Base-by-base conservation (phyloP, 2,797 vertebrate genomes). In the Ctenochaetus hawaiiensis region DNA sequence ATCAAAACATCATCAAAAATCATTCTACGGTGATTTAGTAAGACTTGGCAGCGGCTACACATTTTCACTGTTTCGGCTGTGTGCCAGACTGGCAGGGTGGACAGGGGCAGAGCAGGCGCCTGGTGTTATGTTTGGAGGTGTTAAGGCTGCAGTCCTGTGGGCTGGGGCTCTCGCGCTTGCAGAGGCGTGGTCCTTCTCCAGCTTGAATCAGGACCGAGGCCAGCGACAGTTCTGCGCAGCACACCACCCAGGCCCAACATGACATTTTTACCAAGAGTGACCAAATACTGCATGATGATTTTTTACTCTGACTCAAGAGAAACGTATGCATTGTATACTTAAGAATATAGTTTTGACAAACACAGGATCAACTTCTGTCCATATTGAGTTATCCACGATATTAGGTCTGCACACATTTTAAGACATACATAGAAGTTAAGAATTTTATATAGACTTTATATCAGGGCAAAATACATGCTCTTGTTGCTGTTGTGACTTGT, bases 141-240 rank as follows among this genome's bases (percentile, higher is more conserved):
- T 61, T 9, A 64, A 65, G 51, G 81, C 87, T 83, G 91, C 87
- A 89, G 87, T 87, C 72, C 60, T 56, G 59, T 45, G 54, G 43
- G 72, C 56, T 80, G 60, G 8, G n/a, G 26, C 11, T n/a, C 44
- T 67, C 67, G 39, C 70, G 47, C 61, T 62, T 34, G 23, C 78
- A 76, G 57, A 85, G 89, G 88, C 76, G 91, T 87, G 87, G 86
- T 65, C 43, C 76, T 26, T 2, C 43, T 67, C 18, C 26, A 5
- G 57, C 20, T 52, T 63, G 78, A 69, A 86, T 75, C 83, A 86
- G 89, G 14, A 89, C 87, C 87, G 81, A 80, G 84, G 78, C 79
- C 82, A 91, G 81, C 59, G 74, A 72, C 84, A 62, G 63, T 60
- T 75, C 56, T 54, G 53, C 62, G 37, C 77, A 63, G 73, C 64